These are phyloP conservation scores for Eupithecia exiguata DNA, from an alignment of 2,888 invertebrate species.

Conservation along the genomic window DNA sequence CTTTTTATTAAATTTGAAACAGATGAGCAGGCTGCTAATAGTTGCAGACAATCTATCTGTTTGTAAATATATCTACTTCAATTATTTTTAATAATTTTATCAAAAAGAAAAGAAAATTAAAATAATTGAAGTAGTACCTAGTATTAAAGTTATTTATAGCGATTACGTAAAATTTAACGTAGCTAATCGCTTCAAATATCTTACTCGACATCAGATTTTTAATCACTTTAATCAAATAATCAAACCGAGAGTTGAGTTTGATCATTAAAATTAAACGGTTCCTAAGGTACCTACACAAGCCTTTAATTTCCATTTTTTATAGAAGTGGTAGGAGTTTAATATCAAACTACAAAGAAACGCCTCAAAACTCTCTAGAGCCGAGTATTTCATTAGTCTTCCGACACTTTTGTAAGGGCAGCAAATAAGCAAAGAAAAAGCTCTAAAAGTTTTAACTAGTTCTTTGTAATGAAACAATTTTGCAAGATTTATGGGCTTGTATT, in stretches of 20 bases:
- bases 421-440: constrained; percentile 41
- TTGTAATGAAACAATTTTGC: constrained; percentile 35
- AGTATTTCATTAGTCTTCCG: constrained; percentile 58
- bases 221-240: no score
- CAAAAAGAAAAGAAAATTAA: no score
- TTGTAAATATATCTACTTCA: neutral
- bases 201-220: neutral
- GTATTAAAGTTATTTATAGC: no score
- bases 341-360: constrained; percentile 49
- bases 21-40: neutral
- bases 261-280: no score
- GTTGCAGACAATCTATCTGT: neutral
- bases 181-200: no score
- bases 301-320: neutral
- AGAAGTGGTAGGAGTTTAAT: neutral
- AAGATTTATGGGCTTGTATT: constrained; percentile 38
- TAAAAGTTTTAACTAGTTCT: constrained; percentile 36
- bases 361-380: constrained; percentile 48
- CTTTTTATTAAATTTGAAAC: neutral
- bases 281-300: neutral
- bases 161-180: no score
- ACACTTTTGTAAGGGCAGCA: constrained; percentile 38
- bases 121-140: no score
- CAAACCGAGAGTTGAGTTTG: no score
- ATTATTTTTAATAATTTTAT: no score